Evolutionary conservation across 2,888 invertebrate genomes (phyloP), one percentile per base, ranked within the genome.

Genomic region (Sminthurinus aureus): DNA sequence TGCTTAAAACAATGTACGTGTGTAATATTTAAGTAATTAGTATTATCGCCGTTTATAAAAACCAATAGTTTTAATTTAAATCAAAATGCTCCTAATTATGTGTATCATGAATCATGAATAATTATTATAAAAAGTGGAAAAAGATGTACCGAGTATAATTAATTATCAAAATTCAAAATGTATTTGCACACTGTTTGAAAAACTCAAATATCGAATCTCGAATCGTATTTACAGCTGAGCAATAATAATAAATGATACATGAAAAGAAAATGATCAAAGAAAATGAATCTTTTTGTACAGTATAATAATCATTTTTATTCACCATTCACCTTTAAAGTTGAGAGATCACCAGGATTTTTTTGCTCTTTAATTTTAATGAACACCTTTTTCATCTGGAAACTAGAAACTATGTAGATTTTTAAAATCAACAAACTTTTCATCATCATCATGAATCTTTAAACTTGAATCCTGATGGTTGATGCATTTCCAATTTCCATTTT

Each of bases 201-300:
- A 64, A 64, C 38, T 38, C 38, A 6, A 38, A 38, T 38, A 4
- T 38, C 38, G 38, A 38, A 38, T 38, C 38, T 38, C 38, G 38
- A 38, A 38, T 38, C 38, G 38, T 38, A 38, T 64, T 64, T 67
- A 67, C n/a, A 71, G 71, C 75, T 75, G 75, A 52, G 52, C 51
- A 75, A 75, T 12, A 75, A 50, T 20, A 22, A 75, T 9, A 75
- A 75, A 75, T 9, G 51, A 75, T 38, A 38, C 1, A 38, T 38
- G 38, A 38, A 38, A 38, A 38, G 38, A 74, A 50, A 26, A 74
- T 13, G 26, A 24, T 13, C 9, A 74, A 74, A 26, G 26, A 79
- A 66, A 79, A 79, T 3, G 38, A 20, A 38, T 67, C 8, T 67
- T 20, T 67, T 20, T 38, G 38, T 1, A 38, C 38, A 38, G 67